A percentile compares a stretch with the other conserved stretches of the same genome.
phyloP scores from a whole-genome alignment of 2,797 vertebrate genomes.

The Chanos chanos region DNA sequence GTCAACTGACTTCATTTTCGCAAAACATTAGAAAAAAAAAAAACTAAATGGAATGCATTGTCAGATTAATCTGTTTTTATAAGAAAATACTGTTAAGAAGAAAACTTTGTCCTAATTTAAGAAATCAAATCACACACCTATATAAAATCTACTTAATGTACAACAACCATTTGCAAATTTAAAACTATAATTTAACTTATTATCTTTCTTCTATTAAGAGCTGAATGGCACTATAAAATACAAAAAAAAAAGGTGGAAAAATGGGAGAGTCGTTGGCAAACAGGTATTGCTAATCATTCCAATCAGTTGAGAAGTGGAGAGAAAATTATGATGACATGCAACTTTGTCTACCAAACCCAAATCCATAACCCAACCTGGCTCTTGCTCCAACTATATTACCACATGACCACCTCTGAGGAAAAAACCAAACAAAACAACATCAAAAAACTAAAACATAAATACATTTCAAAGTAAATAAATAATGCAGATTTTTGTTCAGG shows the following conservation, averaged over 20 bases:
- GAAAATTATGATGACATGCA: constrained; percentile 27
- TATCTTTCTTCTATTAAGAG: constrained; percentile 59
- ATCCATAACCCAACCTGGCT: constrained; percentile 36
- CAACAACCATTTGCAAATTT: constrained; percentile 57
- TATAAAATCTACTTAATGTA: constrained; percentile 70
- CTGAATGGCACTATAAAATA: constrained; percentile 58
- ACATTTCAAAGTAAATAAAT: constrained; percentile 44
- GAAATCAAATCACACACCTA: constrained; percentile 61
- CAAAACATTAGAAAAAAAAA: constrained; percentile 56
- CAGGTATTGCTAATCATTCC: constrained; percentile 48
- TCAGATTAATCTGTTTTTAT: constrained; percentile 61
- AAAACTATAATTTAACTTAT: constrained; percentile 68
- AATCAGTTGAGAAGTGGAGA: constrained; percentile 32
- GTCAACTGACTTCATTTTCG: constrained; percentile 60
- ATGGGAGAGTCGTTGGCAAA: constrained; percentile 50
- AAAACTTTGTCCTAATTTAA: constrained; percentile 55
- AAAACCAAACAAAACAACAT: constrained; percentile 19
- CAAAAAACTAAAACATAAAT: constrained; percentile 45
- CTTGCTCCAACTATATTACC: constrained; percentile 36
- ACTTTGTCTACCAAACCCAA: constrained; percentile 35
- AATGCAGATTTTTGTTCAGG: constrained; percentile 20
- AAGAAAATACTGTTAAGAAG: constrained; percentile 67
- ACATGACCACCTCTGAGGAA: no score
- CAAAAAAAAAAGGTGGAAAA: constrained; percentile 38
- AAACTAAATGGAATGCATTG: constrained; percentile 72